Conservation (phyloP, 2,113 vertebrate species). For the Myiopsitta monachus region DNA sequence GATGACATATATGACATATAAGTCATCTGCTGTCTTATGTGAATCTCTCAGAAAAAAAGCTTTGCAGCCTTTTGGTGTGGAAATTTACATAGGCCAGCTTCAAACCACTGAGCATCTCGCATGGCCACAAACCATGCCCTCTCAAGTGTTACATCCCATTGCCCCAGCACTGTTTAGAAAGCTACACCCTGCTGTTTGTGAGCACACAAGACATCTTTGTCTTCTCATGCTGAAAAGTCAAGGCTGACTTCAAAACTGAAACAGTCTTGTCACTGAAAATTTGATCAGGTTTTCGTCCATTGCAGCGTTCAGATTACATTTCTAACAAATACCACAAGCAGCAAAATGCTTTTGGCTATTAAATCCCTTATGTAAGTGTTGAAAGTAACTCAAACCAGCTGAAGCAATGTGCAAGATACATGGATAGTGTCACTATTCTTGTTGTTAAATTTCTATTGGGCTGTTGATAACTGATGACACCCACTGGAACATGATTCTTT, state of each 20-base stretch:
- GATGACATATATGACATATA: background rate
- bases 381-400: conserved; percentile 68
- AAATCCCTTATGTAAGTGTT: conserved; percentile 53
- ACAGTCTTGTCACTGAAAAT: conserved; percentile 32
- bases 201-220: background rate
- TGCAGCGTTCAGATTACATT: conserved; percentile 43
- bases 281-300: conserved; percentile 31
- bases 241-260: conserved; percentile 28
- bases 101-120: background rate
- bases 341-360: conserved; percentile 60
- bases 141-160: background rate
- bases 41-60: background rate
- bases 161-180: background rate
- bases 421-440: background rate
- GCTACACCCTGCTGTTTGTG: background rate
- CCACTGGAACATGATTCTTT: conserved; percentile 10
- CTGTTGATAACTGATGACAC: conserved; percentile 29
- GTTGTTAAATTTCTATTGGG: conserved; percentile 29
- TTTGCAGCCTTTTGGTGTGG: background rate
- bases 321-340: conserved; percentile 57
- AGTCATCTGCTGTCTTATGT: background rate
- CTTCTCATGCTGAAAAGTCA: conserved; percentile 21
- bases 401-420: conserved; percentile 20
- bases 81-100: background rate
- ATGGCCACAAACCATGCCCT: background rate